phyloP scores from a whole-genome alignment of 2,888 invertebrate genomes.

The Drosophila gaucha region DNA sequence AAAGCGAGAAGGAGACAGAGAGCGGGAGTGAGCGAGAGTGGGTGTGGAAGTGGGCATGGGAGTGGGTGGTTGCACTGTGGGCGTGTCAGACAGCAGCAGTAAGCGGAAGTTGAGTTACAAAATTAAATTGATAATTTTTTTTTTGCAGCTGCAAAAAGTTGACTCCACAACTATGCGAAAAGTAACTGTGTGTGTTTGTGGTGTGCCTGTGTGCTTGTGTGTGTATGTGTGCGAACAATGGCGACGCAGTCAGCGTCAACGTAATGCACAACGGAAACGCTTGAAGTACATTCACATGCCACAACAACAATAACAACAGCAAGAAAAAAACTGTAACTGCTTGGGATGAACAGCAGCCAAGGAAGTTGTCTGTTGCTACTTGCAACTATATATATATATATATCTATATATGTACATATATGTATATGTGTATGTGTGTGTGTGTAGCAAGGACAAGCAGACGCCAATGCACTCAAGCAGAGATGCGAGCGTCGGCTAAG shows the following conservation, averaged over 20 bases:
- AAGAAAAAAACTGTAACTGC: slow-evolving; percentile 36
- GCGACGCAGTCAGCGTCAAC: slow-evolving; percentile 63
- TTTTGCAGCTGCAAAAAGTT: slow-evolving; percentile 53
- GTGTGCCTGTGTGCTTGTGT: slow-evolving; percentile 12
- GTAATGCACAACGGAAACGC: slow-evolving; percentile 80
- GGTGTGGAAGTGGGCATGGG: not conserved
- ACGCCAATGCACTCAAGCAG: slow-evolving; percentile 79
- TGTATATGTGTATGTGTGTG: slow-evolving; percentile 5
- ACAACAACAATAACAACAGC: slow-evolving; percentile 33
- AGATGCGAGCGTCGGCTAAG: slow-evolving; percentile 40
- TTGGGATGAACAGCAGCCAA: slow-evolving; percentile 58
- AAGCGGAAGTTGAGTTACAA: slow-evolving; percentile 80
- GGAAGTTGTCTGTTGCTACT: slow-evolving; percentile 55
- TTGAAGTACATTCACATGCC: slow-evolving; percentile 82
- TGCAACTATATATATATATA: slow-evolving; percentile 7
- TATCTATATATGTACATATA: not conserved
- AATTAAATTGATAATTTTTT: slow-evolving; percentile 79
- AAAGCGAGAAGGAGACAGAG: slow-evolving; percentile 5
- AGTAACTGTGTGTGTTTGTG: slow-evolving; percentile 12
- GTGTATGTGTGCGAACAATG: slow-evolving; percentile 60
- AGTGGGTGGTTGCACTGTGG: slow-evolving; percentile 22
- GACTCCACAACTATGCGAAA: slow-evolving; percentile 37
- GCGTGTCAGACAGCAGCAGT: slow-evolving; percentile 59
- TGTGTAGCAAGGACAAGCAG: slow-evolving; percentile 68
- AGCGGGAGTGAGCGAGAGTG: not conserved